Percentiles rank a stretch among this genome's conserved stretches.
phyloP scores from a whole-genome alignment of 1,140 invertebrate species.

The Medauroidea extradentata region DNA sequence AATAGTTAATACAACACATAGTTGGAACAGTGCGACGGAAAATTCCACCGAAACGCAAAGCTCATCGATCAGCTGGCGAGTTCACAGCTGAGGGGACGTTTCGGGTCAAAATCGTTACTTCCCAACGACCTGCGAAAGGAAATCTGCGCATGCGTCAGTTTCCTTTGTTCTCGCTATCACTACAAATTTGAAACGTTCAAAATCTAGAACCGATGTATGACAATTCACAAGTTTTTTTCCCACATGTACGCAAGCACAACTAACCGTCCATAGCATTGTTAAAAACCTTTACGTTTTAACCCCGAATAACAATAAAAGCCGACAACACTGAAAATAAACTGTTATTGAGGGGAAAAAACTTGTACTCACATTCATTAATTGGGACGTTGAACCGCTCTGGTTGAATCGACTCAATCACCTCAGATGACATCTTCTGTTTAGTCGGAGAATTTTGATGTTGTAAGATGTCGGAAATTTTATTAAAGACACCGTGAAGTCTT shows the following conservation, averaged over 20 bases:
- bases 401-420: conserved; percentile 25
- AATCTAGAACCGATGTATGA: neutral
- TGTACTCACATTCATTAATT: conserved; percentile 12
- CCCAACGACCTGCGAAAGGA: neutral
- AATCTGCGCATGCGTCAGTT: neutral
- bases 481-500: conserved; percentile 26
- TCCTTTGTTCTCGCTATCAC: neutral
- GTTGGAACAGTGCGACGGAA: too few species aligned
- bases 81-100: neutral
- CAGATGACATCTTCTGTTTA: conserved; percentile 24
- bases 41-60: too few species aligned
- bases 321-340: too few species aligned
- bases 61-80: conserved; percentile 3
- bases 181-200: neutral
- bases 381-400: conserved; percentile 21
- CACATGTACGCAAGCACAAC: too few species aligned
- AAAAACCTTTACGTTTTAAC: too few species aligned
- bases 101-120: conserved; percentile 3
- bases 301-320: too few species aligned
- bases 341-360: too few species aligned
- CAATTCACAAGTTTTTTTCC: too few species aligned
- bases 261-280: too few species aligned
- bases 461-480: conserved; percentile 26
- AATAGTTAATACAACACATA: too few species aligned
- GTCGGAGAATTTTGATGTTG: conserved; percentile 21